phyloP scores from a whole-genome alignment of 1,140 invertebrate species.

The Pteromalus puparum region DNA sequence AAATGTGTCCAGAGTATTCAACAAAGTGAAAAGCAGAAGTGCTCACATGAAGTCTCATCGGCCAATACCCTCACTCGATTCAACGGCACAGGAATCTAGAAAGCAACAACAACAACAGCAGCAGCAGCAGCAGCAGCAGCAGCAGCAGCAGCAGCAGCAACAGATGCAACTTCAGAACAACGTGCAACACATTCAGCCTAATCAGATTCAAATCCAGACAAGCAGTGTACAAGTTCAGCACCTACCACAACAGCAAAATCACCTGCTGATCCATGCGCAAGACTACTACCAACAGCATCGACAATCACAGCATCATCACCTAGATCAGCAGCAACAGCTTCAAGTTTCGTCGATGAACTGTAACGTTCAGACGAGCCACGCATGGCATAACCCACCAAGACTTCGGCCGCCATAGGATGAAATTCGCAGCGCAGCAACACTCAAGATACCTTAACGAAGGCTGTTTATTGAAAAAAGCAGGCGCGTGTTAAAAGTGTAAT shows the following conservation, averaged over 20 bases:
- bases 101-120: slow-evolving; percentile 62
- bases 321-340: slow-evolving; percentile 51
- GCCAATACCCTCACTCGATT: slow-evolving; percentile 76
- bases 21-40: slow-evolving; percentile 98
- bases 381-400: slow-evolving; percentile 71
- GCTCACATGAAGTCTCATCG: slow-evolving; percentile 98
- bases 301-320: slow-evolving; percentile 60
- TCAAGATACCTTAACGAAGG: slow-evolving; percentile 74
- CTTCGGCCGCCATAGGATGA: slow-evolving; percentile 73
- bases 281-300: slow-evolving; percentile 62
- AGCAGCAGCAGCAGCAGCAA: slow-evolving; percentile 60
- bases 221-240: slow-evolving; percentile 55
- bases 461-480: slow-evolving; percentile 59
- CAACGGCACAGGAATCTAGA: slow-evolving; percentile 74
- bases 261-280: slow-evolving; percentile 42
- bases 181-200: slow-evolving; percentile 34
- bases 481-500: slow-evolving; percentile 5
- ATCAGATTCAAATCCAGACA: slow-evolving; percentile 58
- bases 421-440: slow-evolving; percentile 64
- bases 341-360: slow-evolving; percentile 24
- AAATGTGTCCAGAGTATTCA: slow-evolving; percentile 90
- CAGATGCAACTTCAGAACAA: slow-evolving; percentile 53
- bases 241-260: slow-evolving; percentile 40
- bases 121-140: slow-evolving; percentile 58
- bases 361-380: slow-evolving; percentile 25